Evolutionary conservation across 1,140 invertebrate genomes (phyloP), one percentile per base, ranked within the genome.

Genomic region (Caenorhabditis briggsae): DNA sequence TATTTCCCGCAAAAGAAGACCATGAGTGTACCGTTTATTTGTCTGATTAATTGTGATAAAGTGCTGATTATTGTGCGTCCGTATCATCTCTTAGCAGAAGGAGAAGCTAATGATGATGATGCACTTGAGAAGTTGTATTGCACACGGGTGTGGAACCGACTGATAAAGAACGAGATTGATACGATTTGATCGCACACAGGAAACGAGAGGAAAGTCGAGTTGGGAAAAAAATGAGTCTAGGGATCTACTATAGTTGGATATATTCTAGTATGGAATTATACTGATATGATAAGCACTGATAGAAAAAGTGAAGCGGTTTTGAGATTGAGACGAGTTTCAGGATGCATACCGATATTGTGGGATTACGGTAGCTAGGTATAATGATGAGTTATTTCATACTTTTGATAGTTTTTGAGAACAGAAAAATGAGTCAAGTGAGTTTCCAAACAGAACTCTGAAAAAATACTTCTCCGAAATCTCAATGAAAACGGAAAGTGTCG

Each of bases 61-160:
- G 70, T 78, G 70, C 70, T 78, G 70, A 78, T 78, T 78, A 78
- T 78, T 46, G 70, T 46, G 5, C 7, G 46, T 8, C 6, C 70
- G 20, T 64, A 64, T 70, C 65, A 41, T 33, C 33, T 33, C 33
- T 33, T 33, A 33, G 33, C 61, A 64, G 61, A 64, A 53, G 50
- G 5, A 53, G 50, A 11, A 64, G 7, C 61, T 64, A 20, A 46
- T 70, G 46, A 50, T 23, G 70, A 78, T 78, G 70, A 78, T 78
- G 70, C 70, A 78, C 70, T 78, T 78, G 70, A 78, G 46, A 78
- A 78, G 70, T 78, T 78, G 70, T 78, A 78, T 78, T 70, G 64
- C 64, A 50, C 46, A 12, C 8, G 46, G 70, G 70, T 78, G 70
- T 78, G 70, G 70, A 78, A 78, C 43, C 70, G 11, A 20, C 1